Conservation (phyloP, 1,140 invertebrate genomes). For the Ruditapes philippinarum region DNA sequence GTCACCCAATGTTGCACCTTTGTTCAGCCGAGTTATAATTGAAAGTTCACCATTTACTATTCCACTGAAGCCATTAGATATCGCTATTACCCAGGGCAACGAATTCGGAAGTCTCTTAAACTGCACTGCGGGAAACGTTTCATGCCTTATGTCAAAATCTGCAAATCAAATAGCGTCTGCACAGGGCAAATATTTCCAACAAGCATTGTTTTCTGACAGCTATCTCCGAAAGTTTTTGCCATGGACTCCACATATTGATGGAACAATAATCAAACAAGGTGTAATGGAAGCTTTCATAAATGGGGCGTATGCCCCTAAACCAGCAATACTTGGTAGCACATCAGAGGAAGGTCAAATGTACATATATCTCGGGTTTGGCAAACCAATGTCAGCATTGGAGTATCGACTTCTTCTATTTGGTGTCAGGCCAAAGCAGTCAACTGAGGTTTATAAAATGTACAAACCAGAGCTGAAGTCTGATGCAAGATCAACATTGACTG, state of each 20-base stretch:
- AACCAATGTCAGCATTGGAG: background rate
- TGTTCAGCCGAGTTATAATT: background rate
- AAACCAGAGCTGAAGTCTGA: background rate
- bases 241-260: background rate
- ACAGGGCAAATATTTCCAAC: background rate
- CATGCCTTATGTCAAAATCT: background rate
- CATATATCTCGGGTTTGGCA: background rate
- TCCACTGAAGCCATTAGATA: background rate
- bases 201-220: background rate
- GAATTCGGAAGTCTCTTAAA: background rate
- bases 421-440: background rate
- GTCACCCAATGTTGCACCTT: background rate
- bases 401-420: background rate
- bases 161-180: background rate
- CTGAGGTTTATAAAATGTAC: background rate
- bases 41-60: background rate
- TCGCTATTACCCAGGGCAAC: background rate
- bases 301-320: background rate
- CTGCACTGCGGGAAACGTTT: background rate
- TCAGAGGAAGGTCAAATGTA: background rate
- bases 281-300: background rate
- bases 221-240: background rate
- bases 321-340: background rate
- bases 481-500: background rate
- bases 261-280: background rate